These are phyloP conservation scores for Atherinosoma microstoma DNA, from an alignment of 2,797 vertebrate genomes.

Conservation along the genomic window DNA sequence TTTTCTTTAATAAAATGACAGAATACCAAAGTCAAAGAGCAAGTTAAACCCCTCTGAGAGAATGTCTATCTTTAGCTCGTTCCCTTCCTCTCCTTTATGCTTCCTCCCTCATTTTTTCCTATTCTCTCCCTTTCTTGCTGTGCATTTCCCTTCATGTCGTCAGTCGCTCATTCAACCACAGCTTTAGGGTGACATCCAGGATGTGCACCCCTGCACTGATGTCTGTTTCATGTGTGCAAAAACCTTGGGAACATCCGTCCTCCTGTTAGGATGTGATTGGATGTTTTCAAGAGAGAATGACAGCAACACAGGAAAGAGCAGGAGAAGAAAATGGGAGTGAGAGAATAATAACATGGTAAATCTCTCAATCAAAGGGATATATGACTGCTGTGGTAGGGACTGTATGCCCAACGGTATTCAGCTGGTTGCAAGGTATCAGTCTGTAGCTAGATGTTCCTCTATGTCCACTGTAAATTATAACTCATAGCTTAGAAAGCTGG, in stretches of 20 bases:
- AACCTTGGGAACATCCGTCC: conserved; percentile 57
- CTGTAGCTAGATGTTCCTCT: not conserved
- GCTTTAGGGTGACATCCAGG: conserved; percentile 50
- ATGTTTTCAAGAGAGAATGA: conserved; percentile 37
- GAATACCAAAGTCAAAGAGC: conserved; percentile 45
- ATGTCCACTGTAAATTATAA: not conserved
- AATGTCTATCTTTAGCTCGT: conserved; percentile 60
- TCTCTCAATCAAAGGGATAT: conserved; percentile 17
- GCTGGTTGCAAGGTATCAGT: not conserved
- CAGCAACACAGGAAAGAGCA: conserved; percentile 38
- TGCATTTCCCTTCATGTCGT: conserved; percentile 20
- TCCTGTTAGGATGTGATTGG: conserved; percentile 45
- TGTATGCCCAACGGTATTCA: not conserved
- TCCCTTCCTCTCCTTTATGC: conserved; percentile 36
- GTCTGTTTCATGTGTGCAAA: conserved; percentile 14
- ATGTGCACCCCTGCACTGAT: conserved; percentile 44
- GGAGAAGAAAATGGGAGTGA: conserved; percentile 1
- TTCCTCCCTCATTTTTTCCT: conserved; percentile 24
- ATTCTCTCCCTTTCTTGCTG: conserved; percentile 16
- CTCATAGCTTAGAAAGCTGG: no score
- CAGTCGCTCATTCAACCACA: conserved; percentile 22
- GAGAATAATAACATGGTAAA: not conserved
- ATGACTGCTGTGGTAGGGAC: not conserved
- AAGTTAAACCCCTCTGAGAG: conserved; percentile 40
- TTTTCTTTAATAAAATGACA: conserved; percentile 44